phyloP scores from a whole-genome alignment of 1,140 invertebrate genomes.

The Pemphigus obesinymphae region DNA sequence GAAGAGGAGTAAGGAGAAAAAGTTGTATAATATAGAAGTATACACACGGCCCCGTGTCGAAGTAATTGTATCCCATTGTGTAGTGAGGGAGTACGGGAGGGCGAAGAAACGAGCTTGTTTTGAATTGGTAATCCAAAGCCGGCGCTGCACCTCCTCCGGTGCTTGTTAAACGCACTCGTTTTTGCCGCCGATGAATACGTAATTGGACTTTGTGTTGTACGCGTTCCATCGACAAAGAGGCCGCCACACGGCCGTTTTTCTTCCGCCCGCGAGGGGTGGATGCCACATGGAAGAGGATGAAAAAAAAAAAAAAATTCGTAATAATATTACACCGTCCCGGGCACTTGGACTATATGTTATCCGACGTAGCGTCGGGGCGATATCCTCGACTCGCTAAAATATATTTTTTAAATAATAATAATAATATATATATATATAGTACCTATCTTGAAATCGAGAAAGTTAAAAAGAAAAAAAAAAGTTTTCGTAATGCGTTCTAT shows the following conservation, averaged over 20 bases:
- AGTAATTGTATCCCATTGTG: constrained; percentile 34
- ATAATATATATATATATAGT: not conserved
- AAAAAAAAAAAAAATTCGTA: not conserved
- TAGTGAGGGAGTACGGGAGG: not conserved
- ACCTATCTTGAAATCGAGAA: not conserved
- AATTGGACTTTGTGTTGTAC: constrained; percentile 15
- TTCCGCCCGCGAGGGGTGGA: too few species aligned
- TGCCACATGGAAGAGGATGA: not conserved
- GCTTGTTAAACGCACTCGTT: constrained; percentile 36
- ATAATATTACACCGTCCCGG: not conserved
- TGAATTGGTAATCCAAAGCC: constrained; percentile 25
- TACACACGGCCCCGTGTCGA: not conserved
- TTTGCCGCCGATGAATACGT: constrained; percentile 28
- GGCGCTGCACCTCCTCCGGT: not conserved
- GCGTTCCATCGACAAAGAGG: not conserved
- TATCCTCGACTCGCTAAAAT: too few species aligned
- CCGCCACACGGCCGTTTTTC: not conserved
- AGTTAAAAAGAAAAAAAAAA: not conserved
- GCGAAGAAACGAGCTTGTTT: constrained; percentile 28
- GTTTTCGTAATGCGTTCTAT: not conserved
- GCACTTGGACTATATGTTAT: constrained; percentile 3
- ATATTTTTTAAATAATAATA: not conserved
- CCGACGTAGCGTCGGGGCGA: too few species aligned
- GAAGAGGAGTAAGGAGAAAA: too few species aligned
- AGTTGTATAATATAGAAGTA: too few species aligned